Conservation (phyloP, 2,797 vertebrate species). For the Harpagifer antarcticus region DNA sequence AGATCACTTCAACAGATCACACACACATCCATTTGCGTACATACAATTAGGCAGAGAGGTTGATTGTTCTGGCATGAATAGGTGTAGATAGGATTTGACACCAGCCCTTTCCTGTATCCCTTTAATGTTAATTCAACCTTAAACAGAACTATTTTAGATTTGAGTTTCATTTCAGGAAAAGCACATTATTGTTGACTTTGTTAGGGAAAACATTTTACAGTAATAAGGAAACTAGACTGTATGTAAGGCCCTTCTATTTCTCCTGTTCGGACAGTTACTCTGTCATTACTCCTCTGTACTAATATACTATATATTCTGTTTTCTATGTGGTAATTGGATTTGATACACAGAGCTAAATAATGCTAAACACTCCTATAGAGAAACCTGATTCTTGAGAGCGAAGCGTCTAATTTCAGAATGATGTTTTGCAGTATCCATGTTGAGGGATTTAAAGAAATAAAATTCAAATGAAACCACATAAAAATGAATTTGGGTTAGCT, state of each 20-base stretch:
- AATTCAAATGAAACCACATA: slow-evolving; percentile 9
- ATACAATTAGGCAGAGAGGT: background rate
- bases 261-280: background rate
- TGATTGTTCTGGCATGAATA: background rate
- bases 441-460: slow-evolving; percentile 27
- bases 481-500: slow-evolving; percentile 19
- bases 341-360: slow-evolving; percentile 25
- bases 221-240: background rate
- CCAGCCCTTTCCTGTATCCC: background rate
- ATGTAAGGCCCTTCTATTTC: background rate
- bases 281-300: background rate
- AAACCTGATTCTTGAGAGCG: slow-evolving; percentile 26
- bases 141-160: background rate
- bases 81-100: background rate
- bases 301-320: slow-evolving; percentile 4
- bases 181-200: background rate
- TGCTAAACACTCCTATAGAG: slow-evolving; percentile 17
- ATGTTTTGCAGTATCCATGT: slow-evolving; percentile 8
- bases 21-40: slow-evolving; percentile 1
- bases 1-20: background rate
- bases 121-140: background rate
- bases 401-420: slow-evolving; percentile 32
- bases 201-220: background rate
- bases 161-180: background rate
- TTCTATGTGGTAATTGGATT: slow-evolving; percentile 41